phyloP scores from a whole-genome alignment of 2,797 vertebrate genomes.

The Siniperca scherzeri region DNA sequence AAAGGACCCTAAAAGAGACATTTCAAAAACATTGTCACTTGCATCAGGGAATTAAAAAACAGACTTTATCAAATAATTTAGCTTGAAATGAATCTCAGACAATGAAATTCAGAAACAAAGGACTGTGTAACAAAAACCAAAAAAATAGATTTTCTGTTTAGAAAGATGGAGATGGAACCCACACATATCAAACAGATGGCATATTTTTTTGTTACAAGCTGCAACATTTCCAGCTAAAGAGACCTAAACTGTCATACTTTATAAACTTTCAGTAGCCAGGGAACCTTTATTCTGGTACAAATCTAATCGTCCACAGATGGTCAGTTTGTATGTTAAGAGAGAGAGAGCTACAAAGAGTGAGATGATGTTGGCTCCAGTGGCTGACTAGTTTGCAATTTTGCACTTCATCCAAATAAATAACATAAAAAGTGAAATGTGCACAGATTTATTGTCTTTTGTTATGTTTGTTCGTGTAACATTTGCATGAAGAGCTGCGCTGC shows the following conservation, averaged over 20 bases:
- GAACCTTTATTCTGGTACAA: slow-evolving; percentile 22
- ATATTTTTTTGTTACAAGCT: background rate
- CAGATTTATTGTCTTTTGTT: background rate
- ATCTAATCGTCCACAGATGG: slow-evolving; percentile 41
- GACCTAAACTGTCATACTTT: background rate
- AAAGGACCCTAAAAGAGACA: background rate
- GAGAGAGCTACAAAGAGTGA: slow-evolving; percentile 6
- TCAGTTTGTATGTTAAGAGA: slow-evolving; percentile 6
- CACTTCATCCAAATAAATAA: slow-evolving; percentile 10
- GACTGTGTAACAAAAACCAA: background rate
- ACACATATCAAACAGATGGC: slow-evolving; percentile 4
- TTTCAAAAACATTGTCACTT: background rate
- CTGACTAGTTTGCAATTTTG: background rate
- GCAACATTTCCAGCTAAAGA: background rate
- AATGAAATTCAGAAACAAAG: background rate
- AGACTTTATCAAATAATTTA: background rate
- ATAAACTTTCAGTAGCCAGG: background rate
- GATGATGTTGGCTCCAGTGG: slow-evolving; percentile 16
- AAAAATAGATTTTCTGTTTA: background rate
- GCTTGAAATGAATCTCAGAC: slow-evolving; percentile 3
- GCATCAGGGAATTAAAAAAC: background rate
- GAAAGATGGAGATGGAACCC: accelerated
- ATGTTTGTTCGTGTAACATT: slow-evolving; percentile 19
- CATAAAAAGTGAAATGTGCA: slow-evolving; percentile 10
- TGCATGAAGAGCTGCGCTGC: slow-evolving; percentile 3